phyloP scores from a whole-genome alignment of 2,888 invertebrate species.

The Acrocyrtus sp. region DNA sequence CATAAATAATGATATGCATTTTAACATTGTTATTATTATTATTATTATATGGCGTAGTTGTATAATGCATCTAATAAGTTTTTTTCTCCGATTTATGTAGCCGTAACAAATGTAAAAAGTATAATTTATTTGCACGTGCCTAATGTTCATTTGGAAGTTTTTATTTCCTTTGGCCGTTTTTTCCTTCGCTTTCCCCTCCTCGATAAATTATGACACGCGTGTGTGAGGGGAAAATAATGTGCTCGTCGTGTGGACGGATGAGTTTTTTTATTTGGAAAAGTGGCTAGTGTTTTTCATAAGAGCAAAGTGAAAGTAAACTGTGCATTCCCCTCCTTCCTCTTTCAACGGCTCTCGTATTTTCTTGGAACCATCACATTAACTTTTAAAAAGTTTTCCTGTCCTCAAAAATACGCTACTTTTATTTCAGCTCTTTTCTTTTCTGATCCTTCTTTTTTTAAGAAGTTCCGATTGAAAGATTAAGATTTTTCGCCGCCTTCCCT shows the following conservation, averaged over 20 bases:
- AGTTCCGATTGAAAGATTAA: slow-evolving; percentile 37
- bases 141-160: no score
- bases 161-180: no score
- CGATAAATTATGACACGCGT: slow-evolving; percentile 21
- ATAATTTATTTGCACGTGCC: no score
- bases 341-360: no score
- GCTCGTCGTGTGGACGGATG: background rate
- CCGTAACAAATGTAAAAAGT: no score
- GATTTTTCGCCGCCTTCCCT: background rate
- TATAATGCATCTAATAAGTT: no score
- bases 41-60: no score
- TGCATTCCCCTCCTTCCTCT: slow-evolving; percentile 2
- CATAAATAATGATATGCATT: no score
- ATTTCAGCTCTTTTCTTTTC: slow-evolving; percentile 2
- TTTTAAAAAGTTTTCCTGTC: slow-evolving; percentile 36
- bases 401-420: no score
- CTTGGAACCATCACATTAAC: slow-evolving; percentile 35
- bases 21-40: no score
- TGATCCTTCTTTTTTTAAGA: background rate
- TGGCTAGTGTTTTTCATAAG: slow-evolving; percentile 5
- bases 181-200: no score
- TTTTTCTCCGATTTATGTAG: no score
- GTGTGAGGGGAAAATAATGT: slow-evolving; percentile 18
- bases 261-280: slow-evolving; percentile 16
- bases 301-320: slow-evolving; percentile 8